Evolutionary conservation across 2,113 vertebrate species (phyloP).

Genomic region (Thunnus thynnus): DNA sequence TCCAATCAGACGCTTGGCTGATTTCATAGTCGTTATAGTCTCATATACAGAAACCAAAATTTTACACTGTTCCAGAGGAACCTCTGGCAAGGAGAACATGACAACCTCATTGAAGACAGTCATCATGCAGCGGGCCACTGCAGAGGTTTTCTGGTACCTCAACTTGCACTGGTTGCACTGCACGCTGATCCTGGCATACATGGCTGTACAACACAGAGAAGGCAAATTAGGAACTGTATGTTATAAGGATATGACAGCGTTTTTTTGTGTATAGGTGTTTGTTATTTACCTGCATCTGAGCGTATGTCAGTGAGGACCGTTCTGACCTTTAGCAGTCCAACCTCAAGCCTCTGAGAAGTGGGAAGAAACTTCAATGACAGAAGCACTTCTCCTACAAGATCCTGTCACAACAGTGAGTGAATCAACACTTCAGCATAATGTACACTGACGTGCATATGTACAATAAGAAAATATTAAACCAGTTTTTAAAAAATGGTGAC

Average conservation of each 20-base stretch:
- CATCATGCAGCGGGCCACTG: conserved; percentile 55
- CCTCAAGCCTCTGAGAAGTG: conserved; percentile 85
- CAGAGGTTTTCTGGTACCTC: conserved; percentile 83
- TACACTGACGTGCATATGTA: neutral
- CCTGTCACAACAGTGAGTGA: conserved; percentile 66
- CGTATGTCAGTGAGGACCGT: conserved; percentile 33
- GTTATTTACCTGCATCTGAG: conserved; percentile 59
- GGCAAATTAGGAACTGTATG: neutral
- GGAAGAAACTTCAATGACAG: conserved; percentile 85
- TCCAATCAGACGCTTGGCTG: conserved; percentile 78
- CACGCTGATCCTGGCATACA: conserved; percentile 81
- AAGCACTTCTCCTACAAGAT: conserved; percentile 84
- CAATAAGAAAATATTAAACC: no score
- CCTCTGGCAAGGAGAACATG: conserved; percentile 82
- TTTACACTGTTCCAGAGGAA: conserved; percentile 72
- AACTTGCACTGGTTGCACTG: conserved; percentile 82
- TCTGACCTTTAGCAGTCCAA: conserved; percentile 84
- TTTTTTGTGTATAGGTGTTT: neutral
- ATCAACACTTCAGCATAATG: neutral
- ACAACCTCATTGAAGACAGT: conserved; percentile 86
- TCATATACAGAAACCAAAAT: conserved; percentile 83
- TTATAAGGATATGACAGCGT: neutral
- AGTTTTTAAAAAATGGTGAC: no score
- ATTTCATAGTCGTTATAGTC: conserved; percentile 48
- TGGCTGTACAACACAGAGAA: conserved; percentile 65